A percentile compares a stretch with the other conserved stretches of the same genome.
These are phyloP conservation scores for Cydia pomonella DNA, from an alignment of 1,140 invertebrate species.

Conservation along the genomic window DNA sequence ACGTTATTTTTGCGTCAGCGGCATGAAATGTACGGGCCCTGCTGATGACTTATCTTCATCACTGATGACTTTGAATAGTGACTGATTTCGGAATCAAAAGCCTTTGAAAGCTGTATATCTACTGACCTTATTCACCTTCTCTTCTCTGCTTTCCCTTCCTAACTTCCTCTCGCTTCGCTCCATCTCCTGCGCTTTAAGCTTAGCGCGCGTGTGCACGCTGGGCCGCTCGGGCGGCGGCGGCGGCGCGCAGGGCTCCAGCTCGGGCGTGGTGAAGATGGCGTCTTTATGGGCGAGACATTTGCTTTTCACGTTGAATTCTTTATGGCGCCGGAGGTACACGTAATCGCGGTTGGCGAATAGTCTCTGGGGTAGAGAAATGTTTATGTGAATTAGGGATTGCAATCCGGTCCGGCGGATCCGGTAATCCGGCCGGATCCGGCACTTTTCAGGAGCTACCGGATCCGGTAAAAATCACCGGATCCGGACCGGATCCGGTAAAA, in stretches of 20 bases:
- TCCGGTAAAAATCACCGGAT: too few species aligned
- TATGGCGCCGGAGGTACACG: constrained; percentile 89
- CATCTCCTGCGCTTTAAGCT: constrained; percentile 50
- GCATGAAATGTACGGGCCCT: too few species aligned
- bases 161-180: constrained; percentile 36
- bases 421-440: too few species aligned
- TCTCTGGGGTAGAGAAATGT: constrained; percentile 72
- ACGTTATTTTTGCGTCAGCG: too few species aligned
- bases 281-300: constrained; percentile 62
- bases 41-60: too few species aligned
- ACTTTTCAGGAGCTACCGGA: too few species aligned
- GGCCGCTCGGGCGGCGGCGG: constrained; percentile 34
- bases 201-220: constrained; percentile 59
- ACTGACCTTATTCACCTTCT: constrained; percentile 38
- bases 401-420: too few species aligned
- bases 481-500: too few species aligned
- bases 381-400: too few species aligned
- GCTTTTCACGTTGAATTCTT: constrained; percentile 66
- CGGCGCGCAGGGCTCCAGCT: not conserved
- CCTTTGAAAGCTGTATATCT: too few species aligned
- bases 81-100: too few species aligned
- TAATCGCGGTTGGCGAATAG: constrained; percentile 94
- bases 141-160: not conserved
- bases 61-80: too few species aligned
- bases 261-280: constrained; percentile 40